Evolutionary conservation across 2,113 vertebrate genomes (phyloP).

Genomic region (Podarcis muralis): DNA sequence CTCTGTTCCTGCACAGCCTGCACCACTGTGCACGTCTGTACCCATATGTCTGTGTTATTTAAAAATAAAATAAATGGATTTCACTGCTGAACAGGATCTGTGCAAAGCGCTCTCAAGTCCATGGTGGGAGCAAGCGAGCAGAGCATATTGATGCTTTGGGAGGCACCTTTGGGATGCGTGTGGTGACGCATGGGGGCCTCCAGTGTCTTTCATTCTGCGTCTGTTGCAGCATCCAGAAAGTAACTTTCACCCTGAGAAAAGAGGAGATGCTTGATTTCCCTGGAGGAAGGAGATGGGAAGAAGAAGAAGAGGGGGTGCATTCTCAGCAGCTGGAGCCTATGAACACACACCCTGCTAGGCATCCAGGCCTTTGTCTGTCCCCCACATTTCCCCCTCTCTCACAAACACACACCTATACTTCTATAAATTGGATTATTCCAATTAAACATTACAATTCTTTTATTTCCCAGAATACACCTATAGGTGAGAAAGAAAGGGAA

Average conservation of each 20-base stretch:
- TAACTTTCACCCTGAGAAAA: slow-evolving; percentile 16
- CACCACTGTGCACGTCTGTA: not conserved
- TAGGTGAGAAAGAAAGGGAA: too few species aligned
- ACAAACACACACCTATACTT: too few species aligned
- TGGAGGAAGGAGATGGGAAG: not conserved
- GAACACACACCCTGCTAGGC: not conserved
- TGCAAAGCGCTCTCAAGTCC: not conserved
- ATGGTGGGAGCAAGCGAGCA: not conserved
- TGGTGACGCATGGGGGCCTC: too few species aligned
- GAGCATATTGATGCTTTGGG: not conserved
- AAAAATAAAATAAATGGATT: too few species aligned
- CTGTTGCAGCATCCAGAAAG: slow-evolving; percentile 22
- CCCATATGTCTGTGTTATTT: too few species aligned
- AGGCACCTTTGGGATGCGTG: not conserved
- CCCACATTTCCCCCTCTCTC: too few species aligned
- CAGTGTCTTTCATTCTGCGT: not conserved
- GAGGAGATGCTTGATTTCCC: not conserved
- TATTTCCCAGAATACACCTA: too few species aligned
- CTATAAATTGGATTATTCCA: too few species aligned
- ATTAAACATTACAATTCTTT: too few species aligned
- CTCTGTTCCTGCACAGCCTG: not conserved
- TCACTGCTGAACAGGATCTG: not conserved
- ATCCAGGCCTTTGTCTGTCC: not conserved
- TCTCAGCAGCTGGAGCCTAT: not conserved
- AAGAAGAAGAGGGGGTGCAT: not conserved